Conservation (phyloP, 37 sponge, comb jelly and placozoan genomes). For the Ianthella basta region DNA sequence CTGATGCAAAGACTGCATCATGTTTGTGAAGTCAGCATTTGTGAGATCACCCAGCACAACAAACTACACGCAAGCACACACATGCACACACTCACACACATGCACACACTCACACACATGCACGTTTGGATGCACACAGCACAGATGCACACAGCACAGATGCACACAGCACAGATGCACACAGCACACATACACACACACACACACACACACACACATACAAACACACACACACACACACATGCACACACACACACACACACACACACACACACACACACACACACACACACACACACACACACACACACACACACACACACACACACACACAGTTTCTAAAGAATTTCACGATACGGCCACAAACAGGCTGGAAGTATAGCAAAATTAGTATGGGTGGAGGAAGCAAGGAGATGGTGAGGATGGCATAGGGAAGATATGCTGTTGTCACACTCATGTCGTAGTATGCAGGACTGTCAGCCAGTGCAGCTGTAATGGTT, state of each 20-base stretch:
- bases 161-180: too few relatives aligned
- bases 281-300: constrained; percentile 30
- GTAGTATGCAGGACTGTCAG: neutral
- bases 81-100: too few relatives aligned
- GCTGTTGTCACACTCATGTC: neutral
- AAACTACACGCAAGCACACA: too few relatives aligned
- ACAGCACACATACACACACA: neutral
- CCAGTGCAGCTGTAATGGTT: neutral
- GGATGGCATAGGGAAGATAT: neutral
- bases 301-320: constrained; percentile 19
- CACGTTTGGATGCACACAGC: too few relatives aligned
- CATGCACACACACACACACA: constrained; percentile 30
- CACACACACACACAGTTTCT: neutral
- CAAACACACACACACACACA: constrained; percentile 19
- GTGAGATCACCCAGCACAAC: too few relatives aligned
- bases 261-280: constrained; percentile 36
- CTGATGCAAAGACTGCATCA: too few relatives aligned
- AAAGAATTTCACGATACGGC: too few relatives aligned
- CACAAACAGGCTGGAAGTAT: neutral
- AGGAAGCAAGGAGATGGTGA: neutral
- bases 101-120: too few relatives aligned
- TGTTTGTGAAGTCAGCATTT: too few relatives aligned
- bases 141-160: too few relatives aligned
- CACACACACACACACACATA: constrained; percentile 29
- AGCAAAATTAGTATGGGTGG: neutral